Conservation (phyloP, 2,113 vertebrate species). For the Aplodontia rufa region DNA sequence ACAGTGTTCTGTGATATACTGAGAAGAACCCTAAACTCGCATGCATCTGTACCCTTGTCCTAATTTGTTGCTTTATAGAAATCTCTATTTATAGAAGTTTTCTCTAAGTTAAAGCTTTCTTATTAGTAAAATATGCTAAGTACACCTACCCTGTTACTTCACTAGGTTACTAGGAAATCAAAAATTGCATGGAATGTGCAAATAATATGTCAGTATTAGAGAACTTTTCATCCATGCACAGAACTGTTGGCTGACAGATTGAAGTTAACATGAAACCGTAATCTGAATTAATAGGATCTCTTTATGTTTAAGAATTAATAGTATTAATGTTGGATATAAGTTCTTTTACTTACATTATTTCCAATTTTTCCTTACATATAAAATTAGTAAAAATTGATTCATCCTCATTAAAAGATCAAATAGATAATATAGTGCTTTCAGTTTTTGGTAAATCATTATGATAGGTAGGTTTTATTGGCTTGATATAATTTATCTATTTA, state of each 20-base stretch:
- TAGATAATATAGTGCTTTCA: constrained; percentile 27
- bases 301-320: constrained; percentile 59
- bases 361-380: constrained; percentile 20
- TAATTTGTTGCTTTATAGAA: neutral
- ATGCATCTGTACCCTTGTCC: neutral
- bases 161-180: neutral
- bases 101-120: neutral
- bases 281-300: constrained; percentile 45
- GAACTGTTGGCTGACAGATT: neutral
- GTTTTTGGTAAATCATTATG: constrained; percentile 52
- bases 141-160: neutral
- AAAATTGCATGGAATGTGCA: neutral
- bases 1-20: neutral
- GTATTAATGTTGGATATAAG: constrained; percentile 55
- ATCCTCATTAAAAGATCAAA: constrained; percentile 58
- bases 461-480: constrained; percentile 57
- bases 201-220: neutral
- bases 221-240: neutral
- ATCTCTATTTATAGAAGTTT: neutral
- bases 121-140: neutral
- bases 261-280: constrained; percentile 30
- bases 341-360: constrained; percentile 58
- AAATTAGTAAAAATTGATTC: constrained; percentile 66
- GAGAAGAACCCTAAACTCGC: neutral
- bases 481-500: constrained; percentile 59